A percentile compares a stretch with the other conserved stretches of the same genome.
These are phyloP conservation scores for Galaxea fascicularis DNA, from an alignment of 92 coral and sea anemone genomes.

Conservation along the genomic window DNA sequence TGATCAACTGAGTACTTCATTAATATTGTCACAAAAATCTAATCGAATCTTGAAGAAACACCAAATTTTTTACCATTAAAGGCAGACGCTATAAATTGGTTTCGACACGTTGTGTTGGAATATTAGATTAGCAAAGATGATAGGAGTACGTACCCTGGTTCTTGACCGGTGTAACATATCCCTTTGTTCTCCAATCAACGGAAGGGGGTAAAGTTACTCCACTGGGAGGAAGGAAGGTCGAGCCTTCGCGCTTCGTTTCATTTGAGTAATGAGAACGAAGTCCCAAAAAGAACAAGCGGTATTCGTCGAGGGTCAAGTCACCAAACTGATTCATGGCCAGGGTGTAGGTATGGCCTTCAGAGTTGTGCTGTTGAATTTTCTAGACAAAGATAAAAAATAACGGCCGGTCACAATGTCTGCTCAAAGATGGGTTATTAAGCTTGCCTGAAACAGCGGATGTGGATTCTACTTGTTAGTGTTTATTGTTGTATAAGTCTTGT, in stretches of 20 bases:
- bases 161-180: constrained; percentile 91
- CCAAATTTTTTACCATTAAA: too few relatives aligned
- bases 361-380: constrained; percentile 85
- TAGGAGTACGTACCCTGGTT: constrained; percentile 76
- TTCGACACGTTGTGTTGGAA: neutral
- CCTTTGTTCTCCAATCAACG: constrained; percentile 93
- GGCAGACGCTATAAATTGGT: too few relatives aligned
- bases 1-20: too few relatives aligned
- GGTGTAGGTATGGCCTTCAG: constrained; percentile 66
- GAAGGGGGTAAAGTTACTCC: constrained; percentile 61
- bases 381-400: too few relatives aligned
- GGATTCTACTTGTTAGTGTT: too few relatives aligned
- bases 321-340: constrained; percentile 93
- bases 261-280: constrained; percentile 66
- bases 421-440: too few relatives aligned
- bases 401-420: too few relatives aligned
- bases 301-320: constrained; percentile 85
- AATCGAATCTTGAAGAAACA: too few relatives aligned
- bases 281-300: constrained; percentile 79
- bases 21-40: too few relatives aligned
- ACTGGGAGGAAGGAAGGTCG: constrained; percentile 82
- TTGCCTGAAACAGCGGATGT: too few relatives aligned
- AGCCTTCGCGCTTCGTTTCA: constrained; percentile 58
- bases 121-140: neutral
- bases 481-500: too few relatives aligned